These are phyloP conservation scores for Phenganax stokvisi DNA, from an alignment of 92 coral and sea anemone species.

Conservation along the genomic window DNA sequence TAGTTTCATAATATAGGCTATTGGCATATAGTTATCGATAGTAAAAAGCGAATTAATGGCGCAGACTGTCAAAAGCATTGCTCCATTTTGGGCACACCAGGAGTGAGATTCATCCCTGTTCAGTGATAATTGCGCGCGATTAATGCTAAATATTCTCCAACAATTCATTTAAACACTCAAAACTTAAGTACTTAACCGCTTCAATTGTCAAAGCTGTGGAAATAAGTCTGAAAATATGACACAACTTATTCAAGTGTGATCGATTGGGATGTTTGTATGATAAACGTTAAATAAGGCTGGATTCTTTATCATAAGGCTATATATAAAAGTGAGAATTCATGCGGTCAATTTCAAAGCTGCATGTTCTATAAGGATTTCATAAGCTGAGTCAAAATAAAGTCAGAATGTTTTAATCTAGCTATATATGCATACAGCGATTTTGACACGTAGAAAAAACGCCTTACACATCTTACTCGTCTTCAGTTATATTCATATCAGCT, in stretches of 20 bases:
- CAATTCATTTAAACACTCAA: conserved; percentile 38
- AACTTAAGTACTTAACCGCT: conserved; percentile 31
- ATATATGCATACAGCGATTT: too few relatives aligned
- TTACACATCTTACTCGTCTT: too few relatives aligned
- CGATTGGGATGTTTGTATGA: not conserved
- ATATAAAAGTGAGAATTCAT: not conserved
- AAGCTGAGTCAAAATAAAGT: too few relatives aligned
- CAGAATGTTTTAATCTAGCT: too few relatives aligned
- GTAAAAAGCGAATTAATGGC: not conserved
- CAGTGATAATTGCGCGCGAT: conserved; percentile 33
- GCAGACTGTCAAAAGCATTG: not conserved
- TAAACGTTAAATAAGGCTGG: not conserved
- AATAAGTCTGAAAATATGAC: not conserved
- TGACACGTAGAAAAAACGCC: too few relatives aligned
- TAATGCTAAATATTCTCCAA: conserved; percentile 15
- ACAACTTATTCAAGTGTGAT: not conserved
- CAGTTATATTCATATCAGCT: too few relatives aligned
- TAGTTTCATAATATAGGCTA: too few relatives aligned
- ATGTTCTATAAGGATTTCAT: too few relatives aligned
- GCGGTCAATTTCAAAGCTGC: too few relatives aligned
- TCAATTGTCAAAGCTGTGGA: conserved; percentile 10
- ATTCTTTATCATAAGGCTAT: too few relatives aligned
- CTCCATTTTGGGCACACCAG: not conserved
- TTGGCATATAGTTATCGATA: not conserved
- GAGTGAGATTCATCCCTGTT: not conserved